These are phyloP conservation scores for Castor canadensis DNA, from an alignment of 2,113 vertebrate genomes.

Conservation along the genomic window DNA sequence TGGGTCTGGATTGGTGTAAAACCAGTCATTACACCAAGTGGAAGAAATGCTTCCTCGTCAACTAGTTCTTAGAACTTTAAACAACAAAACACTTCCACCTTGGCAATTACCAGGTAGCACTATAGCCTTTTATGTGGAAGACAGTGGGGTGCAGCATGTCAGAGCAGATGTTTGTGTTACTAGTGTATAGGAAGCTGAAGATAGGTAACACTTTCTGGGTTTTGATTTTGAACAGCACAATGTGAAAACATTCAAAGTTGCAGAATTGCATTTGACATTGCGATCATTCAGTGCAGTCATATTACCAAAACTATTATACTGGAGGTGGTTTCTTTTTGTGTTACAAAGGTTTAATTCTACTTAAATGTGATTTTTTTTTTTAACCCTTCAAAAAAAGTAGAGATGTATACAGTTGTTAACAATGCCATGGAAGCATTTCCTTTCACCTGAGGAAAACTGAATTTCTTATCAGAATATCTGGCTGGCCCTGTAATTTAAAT, in stretches of 20 bases:
- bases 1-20: conserved; percentile 33
- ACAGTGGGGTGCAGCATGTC: conserved; percentile 39
- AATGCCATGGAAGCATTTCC: conserved; percentile 79
- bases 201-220: conserved; percentile 6
- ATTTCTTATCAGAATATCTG: conserved; percentile 89
- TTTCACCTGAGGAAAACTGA: conserved; percentile 83
- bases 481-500: conserved; percentile 91
- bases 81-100: conserved; percentile 58
- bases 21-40: conserved; percentile 5
- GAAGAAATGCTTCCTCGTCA: conserved; percentile 68
- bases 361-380: conserved; percentile 74
- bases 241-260: conserved; percentile 81
- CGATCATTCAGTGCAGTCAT: conserved; percentile 80
- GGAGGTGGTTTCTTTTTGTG: conserved; percentile 82
- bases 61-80: conserved; percentile 65
- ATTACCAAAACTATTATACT: conserved; percentile 79
- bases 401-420: conserved; percentile 85
- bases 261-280: conserved; percentile 82
- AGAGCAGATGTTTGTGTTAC: conserved; percentile 4
- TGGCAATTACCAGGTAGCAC: neutral
- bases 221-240: conserved; percentile 75
- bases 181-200: conserved; percentile 62
- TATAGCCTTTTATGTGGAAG: conserved; percentile 56
- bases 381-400: conserved; percentile 59
- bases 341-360: conserved; percentile 80